These are phyloP conservation scores for Synanthedon tipuliformis DNA, from an alignment of 2,888 invertebrate species.

Conservation along the genomic window DNA sequence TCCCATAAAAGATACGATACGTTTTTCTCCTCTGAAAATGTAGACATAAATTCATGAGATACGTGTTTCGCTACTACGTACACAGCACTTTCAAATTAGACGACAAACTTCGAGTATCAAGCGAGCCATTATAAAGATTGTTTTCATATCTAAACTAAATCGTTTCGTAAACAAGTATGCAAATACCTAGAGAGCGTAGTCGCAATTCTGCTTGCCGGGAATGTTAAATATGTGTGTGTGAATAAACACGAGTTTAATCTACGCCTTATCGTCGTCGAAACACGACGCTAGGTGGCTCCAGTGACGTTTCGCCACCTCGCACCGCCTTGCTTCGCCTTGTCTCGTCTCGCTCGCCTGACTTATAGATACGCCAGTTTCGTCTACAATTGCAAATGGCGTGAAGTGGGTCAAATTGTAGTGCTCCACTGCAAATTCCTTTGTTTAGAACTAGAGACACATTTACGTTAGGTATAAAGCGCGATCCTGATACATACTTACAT, in stretches of 20 bases:
- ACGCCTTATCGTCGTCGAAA: conserved; percentile 47
- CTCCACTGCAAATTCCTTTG: neutral
- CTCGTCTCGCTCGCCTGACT: neutral
- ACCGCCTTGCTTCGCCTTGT: neutral
- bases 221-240: conserved; percentile 52
- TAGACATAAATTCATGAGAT: no score
- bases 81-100: neutral
- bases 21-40: no score
- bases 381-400: neutral
- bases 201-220: conserved; percentile 45
- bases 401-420: neutral
- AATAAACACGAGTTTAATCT: conserved; percentile 63
- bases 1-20: no score
- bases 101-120: neutral
- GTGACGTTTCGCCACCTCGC: conserved; percentile 10
- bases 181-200: conserved; percentile 49
- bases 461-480: neutral
- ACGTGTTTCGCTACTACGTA: no score
- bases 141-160: conserved; percentile 39
- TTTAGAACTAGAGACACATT: neutral
- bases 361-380: neutral
- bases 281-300: conserved; percentile 14
- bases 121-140: neutral
- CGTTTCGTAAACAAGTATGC: conserved; percentile 59
- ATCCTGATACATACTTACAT: neutral